Evolutionary conservation across 2,888 invertebrate genomes (phyloP).

Genomic region (Trachelus iudaicus): DNA sequence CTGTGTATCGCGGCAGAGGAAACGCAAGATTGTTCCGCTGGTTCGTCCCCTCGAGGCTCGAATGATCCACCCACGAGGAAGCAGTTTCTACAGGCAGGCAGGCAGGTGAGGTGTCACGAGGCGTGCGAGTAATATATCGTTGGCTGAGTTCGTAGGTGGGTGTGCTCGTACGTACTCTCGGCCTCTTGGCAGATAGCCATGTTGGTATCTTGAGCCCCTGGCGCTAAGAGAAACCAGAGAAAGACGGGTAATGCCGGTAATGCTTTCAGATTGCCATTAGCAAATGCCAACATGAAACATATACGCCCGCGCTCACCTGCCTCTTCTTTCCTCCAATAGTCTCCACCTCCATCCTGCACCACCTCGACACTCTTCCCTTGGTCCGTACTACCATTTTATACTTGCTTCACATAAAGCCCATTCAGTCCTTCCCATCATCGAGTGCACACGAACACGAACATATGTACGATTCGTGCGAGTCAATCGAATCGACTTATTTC

Average conservation of each 20-base stretch:
- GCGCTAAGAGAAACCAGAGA: slow-evolving; percentile 45
- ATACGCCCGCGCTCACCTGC: slow-evolving; percentile 46
- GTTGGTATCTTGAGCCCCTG: slow-evolving; percentile 52
- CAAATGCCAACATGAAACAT: slow-evolving; percentile 51
- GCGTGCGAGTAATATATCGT: slow-evolving; percentile 64
- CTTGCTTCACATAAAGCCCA: background rate
- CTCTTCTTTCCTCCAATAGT: slow-evolving; percentile 14
- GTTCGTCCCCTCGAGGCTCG: slow-evolving; percentile 27
- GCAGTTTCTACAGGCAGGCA: slow-evolving; percentile 33
- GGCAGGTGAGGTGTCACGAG: slow-evolving; percentile 66
- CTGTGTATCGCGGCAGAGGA: slow-evolving; percentile 34
- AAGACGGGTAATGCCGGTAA: slow-evolving; percentile 49
- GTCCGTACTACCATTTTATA: background rate
- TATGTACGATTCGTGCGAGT: background rate
- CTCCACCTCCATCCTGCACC: background rate
- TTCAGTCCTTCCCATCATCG: background rate
- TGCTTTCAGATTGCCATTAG: slow-evolving; percentile 55
- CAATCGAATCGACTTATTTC: background rate
- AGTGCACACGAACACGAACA: background rate
- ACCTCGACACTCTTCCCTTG: background rate
- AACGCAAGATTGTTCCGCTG: slow-evolving; percentile 46
- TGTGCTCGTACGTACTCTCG: slow-evolving; percentile 35
- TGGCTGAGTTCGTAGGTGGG: slow-evolving; percentile 54
- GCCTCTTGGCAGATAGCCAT: slow-evolving; percentile 5
- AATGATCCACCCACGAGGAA: slow-evolving; percentile 64